These are phyloP conservation scores for Alexandromys fortis DNA, from an alignment of 2,113 vertebrate species.

Conservation along the genomic window DNA sequence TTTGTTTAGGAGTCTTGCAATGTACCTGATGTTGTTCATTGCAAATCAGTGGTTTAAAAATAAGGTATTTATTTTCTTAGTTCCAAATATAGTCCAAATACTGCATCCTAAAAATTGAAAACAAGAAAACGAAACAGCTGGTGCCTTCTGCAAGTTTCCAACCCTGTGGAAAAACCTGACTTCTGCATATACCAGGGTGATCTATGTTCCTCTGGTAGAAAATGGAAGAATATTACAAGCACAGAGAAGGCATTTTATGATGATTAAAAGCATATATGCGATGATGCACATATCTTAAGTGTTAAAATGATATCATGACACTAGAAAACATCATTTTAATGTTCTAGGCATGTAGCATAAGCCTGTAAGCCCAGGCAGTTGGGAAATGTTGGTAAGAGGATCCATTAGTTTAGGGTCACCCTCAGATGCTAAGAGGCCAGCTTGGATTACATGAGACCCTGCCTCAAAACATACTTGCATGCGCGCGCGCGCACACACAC, in stretches of 20 bases:
- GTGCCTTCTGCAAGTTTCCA: conserved; percentile 6
- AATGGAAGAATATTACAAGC: not conserved
- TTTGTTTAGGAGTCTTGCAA: not conserved
- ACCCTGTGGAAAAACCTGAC: not conserved
- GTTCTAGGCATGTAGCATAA: not conserved
- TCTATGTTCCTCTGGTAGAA: not conserved
- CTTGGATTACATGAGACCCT: not conserved
- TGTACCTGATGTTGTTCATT: not conserved
- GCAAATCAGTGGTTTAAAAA: not conserved
- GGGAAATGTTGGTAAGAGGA: not conserved
- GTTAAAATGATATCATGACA: not conserved
- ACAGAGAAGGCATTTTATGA: not conserved
- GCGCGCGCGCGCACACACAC: no score
- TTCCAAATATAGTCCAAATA: not conserved
- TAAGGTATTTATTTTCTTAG: conserved; percentile 13
- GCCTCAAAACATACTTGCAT: not conserved
- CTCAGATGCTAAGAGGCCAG: not conserved
- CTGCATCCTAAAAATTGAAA: not conserved
- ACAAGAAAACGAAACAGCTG: not conserved
- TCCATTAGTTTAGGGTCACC: not conserved
- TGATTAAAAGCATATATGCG: not conserved
- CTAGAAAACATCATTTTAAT: conserved; percentile 4
- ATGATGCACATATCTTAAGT: not conserved
- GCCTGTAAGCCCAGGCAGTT: not conserved
- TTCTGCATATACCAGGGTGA: not conserved